Base-by-base conservation (phyloP, 2,113 vertebrate genomes). In the Erpornis zantholeuca region DNA sequence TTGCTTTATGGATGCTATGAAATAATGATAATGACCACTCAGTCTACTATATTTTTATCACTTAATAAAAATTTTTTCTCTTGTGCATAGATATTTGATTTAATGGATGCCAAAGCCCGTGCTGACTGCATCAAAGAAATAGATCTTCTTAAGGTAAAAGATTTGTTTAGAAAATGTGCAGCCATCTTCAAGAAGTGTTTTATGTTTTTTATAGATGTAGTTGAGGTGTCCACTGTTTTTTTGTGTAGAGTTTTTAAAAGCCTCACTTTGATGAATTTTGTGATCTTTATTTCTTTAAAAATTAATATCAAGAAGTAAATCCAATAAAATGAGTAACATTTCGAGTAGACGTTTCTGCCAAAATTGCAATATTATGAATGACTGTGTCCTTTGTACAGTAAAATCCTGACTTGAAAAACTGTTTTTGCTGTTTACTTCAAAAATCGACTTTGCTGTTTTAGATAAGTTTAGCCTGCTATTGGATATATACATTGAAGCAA, bases 91-190 rank as follows among this genome's bases (percentile, higher is more conserved):
- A 99, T 99, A 99, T 99, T 99, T 98, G 98, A 99, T 98, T 98
- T 99, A 98, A 99, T 99, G 99, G 99, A 99, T 98, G 99, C 99
- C 98, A 99, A 99, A 98, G 99, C 99, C 95, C 99, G 99, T 98
- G 99, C 99, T 98, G 99, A 99, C 98, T 99, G 99, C 98, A 99
- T 99, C 98, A 99, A 99, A 99, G 99, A 99, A 98, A 99, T 99
- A 98, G 99, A 99, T 98, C 99, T 99, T 97, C 99, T 99, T 94
- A 99, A 99, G 99, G 99, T 99, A 99, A 99, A 57, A 92, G 20
- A 63, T 18, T 72, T 82, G n/a, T 59, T 90, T 36, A 61, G 77
- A 68, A 82, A 49, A 71, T 49, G 13, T 86, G 56, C 15, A 64
- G 2, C 52, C 6, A 4, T 75, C 11, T 10, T 88, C 11, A 33